Evolutionary conservation across 2,888 invertebrate genomes (phyloP).

Genomic region (Drosophila falleni): DNA sequence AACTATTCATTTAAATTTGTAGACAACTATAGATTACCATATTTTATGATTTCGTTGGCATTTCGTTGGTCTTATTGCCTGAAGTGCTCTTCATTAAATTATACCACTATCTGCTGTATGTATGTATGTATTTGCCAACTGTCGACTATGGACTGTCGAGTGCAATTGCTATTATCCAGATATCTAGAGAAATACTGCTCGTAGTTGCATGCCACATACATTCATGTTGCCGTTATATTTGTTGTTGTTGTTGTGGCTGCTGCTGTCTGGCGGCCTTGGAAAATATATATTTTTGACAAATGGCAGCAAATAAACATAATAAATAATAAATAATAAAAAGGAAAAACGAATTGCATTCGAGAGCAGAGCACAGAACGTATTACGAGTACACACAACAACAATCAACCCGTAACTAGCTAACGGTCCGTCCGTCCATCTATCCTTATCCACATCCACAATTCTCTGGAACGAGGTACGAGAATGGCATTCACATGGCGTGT

Average conservation of each 20-base stretch:
- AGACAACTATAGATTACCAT: constrained; percentile 2
- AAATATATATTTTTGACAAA: constrained; percentile 72
- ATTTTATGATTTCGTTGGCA: constrained; percentile 2
- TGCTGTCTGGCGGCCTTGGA: constrained; percentile 56
- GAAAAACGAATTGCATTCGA: constrained; percentile 65
- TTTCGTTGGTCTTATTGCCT: constrained; percentile 7
- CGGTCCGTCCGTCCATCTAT: constrained; percentile 34
- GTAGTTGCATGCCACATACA: constrained; percentile 29
- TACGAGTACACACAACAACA: neutral
- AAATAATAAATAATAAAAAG: constrained; percentile 39
- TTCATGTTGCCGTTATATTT: constrained; percentile 33
- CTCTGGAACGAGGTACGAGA: constrained; percentile 2
- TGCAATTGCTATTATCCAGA: constrained; percentile 25
- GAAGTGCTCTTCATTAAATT: constrained; percentile 27
- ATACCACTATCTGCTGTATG: neutral
- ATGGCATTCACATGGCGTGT: constrained; percentile 57
- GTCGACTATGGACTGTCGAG: constrained; percentile 3
- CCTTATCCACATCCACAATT: constrained; percentile 16
- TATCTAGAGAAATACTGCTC: constrained; percentile 11
- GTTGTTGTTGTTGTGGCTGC: constrained; percentile 31
- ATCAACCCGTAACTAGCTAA: constrained; percentile 53
- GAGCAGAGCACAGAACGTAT: constrained; percentile 35
- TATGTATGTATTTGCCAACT: constrained; percentile 5
- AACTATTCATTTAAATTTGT: constrained; percentile 3
- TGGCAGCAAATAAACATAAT: constrained; percentile 79